A percentile compares a stretch with the other conserved stretches of the same genome.
Conservation (phyloP, 2,888 invertebrate species). For the Pristionchus exspectatus region DNA sequence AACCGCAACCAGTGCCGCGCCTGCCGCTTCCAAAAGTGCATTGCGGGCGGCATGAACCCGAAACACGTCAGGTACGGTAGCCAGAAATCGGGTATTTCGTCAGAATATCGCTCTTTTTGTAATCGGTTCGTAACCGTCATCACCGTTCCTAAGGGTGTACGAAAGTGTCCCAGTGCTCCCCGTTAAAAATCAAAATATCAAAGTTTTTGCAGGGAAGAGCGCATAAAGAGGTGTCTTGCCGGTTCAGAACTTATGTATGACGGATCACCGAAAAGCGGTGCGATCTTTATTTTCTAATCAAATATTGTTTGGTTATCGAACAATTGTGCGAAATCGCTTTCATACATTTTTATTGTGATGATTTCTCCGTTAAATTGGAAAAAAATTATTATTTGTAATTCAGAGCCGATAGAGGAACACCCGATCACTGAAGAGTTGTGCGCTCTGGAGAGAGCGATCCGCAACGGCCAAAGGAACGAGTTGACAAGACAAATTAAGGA, state of each 20-base stretch:
- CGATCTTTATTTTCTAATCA: too few species aligned
- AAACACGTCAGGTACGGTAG: conserved; percentile 62
- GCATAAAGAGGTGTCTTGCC: neutral
- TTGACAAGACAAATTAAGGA: conserved; percentile 7
- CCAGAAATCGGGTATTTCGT: too few species aligned
- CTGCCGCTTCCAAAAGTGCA: conserved; percentile 70
- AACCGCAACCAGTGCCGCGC: conserved; percentile 71
- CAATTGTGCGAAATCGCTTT: neutral
- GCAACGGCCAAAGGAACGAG: neutral
- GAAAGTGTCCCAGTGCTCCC: too few species aligned
- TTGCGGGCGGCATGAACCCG: conserved; percentile 73
- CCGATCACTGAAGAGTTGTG: neutral
- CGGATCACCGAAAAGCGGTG: too few species aligned
- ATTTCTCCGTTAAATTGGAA: too few species aligned
- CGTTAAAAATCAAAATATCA: too few species aligned
- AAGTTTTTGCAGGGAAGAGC: conserved; percentile 45
- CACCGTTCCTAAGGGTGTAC: too few species aligned
- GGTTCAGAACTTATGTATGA: neutral
- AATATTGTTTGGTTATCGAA: neutral
- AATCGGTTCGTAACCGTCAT: too few species aligned
- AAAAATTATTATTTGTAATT: neutral
- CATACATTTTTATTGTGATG: too few species aligned
- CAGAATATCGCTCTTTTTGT: too few species aligned
- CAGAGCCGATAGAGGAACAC: neutral
- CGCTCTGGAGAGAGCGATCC: neutral